phyloP scores from a whole-genome alignment of 2,888 invertebrate genomes.

The Oxycera nigricornis region DNA sequence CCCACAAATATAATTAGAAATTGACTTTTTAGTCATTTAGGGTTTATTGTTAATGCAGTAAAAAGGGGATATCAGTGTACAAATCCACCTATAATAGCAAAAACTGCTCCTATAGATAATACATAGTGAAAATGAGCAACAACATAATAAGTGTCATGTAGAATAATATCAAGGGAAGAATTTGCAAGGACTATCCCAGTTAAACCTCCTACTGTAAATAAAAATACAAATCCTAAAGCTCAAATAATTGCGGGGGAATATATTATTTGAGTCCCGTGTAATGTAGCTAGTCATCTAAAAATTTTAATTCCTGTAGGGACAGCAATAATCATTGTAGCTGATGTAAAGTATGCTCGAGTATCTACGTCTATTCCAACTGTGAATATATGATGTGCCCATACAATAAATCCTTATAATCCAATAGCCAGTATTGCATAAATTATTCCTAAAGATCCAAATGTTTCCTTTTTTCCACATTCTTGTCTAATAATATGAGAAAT shows the following conservation, averaged over 20 bases:
- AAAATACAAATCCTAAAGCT: constrained; percentile 77
- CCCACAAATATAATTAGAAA: constrained; percentile 77
- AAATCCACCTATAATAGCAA: constrained; percentile 78
- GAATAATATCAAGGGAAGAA: constrained; percentile 76
- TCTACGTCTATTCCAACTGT: constrained; percentile 85
- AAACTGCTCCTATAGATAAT: constrained; percentile 79
- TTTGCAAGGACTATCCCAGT: constrained; percentile 73
- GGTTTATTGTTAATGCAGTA: constrained; percentile 68
- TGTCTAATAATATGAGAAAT: constrained; percentile 79
- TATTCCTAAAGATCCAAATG: constrained; percentile 76
- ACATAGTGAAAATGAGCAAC: constrained; percentile 86
- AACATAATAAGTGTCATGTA: constrained; percentile 86
- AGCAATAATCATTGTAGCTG: constrained; percentile 87
- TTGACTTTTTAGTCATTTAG: constrained; percentile 70
- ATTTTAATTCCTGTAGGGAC: constrained; percentile 86
- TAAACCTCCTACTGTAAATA: constrained; percentile 79
- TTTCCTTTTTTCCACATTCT: constrained; percentile 78
- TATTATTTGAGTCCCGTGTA: constrained; percentile 70
- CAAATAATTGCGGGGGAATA: constrained; percentile 70
- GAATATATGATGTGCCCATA: constrained; percentile 87
- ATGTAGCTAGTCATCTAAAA: constrained; percentile 77
- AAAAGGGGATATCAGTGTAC: constrained; percentile 76
- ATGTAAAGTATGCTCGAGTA: constrained; percentile 83
- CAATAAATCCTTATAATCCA: constrained; percentile 83
- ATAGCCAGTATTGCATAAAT: constrained; percentile 86